Percentiles rank a stretch among this genome's conserved stretches.
Conservation (phyloP, 2,888 invertebrate species). For the Agonum fuliginosum region DNA sequence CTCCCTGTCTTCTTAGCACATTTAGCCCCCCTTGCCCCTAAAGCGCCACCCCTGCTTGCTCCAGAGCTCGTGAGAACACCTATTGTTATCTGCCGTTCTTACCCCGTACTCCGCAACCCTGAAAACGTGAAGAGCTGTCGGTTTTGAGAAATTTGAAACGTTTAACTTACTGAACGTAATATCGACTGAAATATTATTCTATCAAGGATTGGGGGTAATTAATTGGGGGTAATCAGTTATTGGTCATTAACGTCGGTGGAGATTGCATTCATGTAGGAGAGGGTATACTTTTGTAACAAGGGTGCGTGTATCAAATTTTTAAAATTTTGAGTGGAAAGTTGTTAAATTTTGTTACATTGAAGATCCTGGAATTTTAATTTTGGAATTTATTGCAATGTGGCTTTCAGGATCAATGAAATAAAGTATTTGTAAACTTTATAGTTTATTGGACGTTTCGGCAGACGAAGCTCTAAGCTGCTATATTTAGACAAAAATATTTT, state of each 20-base stretch:
- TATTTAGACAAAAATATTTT: too few relatives aligned
- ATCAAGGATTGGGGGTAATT: constrained; percentile 19
- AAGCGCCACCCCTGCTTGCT: not conserved
- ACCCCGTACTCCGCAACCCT: not conserved
- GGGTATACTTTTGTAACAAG: not conserved
- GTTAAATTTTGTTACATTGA: too few relatives aligned
- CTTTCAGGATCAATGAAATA: too few relatives aligned
- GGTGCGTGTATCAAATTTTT: too few relatives aligned
- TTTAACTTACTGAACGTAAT: constrained; percentile 34
- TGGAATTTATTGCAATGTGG: too few relatives aligned
- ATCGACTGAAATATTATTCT: constrained; percentile 35
- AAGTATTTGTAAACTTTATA: too few relatives aligned
- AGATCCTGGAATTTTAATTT: too few relatives aligned
- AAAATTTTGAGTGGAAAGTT: too few relatives aligned
- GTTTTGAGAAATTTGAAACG: constrained; percentile 43
- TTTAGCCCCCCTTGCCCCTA: not conserved
- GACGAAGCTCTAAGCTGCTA: too few relatives aligned
- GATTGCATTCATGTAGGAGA: not conserved
- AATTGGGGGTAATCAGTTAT: constrained; percentile 14
- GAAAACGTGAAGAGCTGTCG: constrained; percentile 4
- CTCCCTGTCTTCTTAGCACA: not conserved
- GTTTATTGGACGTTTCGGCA: too few relatives aligned
- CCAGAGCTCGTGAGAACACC: constrained; percentile 32
- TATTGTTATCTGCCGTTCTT: constrained; percentile 36
- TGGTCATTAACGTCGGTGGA: constrained; percentile 19